Base-by-base conservation (phyloP, 1,140 invertebrate species). In the Zelostemma sp. region DNA sequence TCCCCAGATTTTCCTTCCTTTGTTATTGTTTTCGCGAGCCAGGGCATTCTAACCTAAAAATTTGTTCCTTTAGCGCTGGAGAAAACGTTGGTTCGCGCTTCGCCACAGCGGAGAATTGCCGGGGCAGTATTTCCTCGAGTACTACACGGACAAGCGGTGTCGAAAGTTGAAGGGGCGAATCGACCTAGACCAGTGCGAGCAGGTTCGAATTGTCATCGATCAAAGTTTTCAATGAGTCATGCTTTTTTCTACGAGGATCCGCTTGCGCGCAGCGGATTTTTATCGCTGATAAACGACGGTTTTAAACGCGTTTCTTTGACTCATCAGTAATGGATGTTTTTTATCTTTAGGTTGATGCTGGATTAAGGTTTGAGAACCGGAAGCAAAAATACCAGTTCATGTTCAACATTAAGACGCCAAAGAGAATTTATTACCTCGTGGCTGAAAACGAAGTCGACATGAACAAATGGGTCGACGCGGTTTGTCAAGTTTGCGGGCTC, bases 161-260 rank as follows among this genome's bases (percentile, higher is more conserved):
- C 89, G 91, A 69, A 95, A 95, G 79, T 85, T 94, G 49, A 97
- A 97, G 85, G 96, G 96, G 63, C 89, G 90, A 63, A 97, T 98
- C 62, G 93, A 97, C 88, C 88, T 98, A 68, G 95, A 97, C 88
- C 93, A 97, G 79, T 97, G 96, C 86, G 95, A 97, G 86, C 95
- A 97, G 88, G 96, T 95, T 11, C 33, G n/a, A 9, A 35, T 11
- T 35, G 3, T 35, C 6, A 2, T 11, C 11, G 45, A 43, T 17
- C 43, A 9, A 19, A 19, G 16, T 21, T 46, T 9, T 46, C 19
- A 19, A 17, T 21, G 33, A 35, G 6, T 35, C 33, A n/a, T n/a
- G 6, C 33, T 6, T n/a, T 35, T 35, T 35, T 35, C 11, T 6
- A 4, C 3, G 3, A 8, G 3, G 21, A 25, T 25, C 3, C 21